Percentiles rank a stretch among this genome's conserved stretches.
phyloP scores from a whole-genome alignment of 53 echinoderm and acorn worm genomes.

The Patiria pectinifera region DNA sequence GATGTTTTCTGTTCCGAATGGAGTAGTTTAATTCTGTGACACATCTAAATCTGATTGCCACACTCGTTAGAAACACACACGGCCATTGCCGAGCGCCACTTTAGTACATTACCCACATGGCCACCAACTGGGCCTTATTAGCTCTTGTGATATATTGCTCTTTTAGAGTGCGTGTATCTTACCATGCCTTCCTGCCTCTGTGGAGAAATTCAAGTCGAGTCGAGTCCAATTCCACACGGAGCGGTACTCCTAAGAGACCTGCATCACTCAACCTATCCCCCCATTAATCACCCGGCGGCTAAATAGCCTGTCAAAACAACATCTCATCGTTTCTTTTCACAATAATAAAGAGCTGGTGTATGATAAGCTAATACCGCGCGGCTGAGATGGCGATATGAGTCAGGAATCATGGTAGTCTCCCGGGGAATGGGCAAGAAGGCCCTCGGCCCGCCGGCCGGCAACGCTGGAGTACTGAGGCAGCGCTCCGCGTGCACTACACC shows the following conservation, averaged over 20 bases:
- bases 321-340: slow-evolving; percentile 40
- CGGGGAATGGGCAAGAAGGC: slow-evolving; percentile 41
- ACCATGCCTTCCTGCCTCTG: slow-evolving; percentile 4
- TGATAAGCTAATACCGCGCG: neutral
- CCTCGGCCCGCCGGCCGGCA: slow-evolving; percentile 44
- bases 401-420: slow-evolving; percentile 40
- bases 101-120: neutral
- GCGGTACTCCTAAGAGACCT: slow-evolving; percentile 23
- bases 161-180: slow-evolving; percentile 25
- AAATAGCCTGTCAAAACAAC: slow-evolving; percentile 61
- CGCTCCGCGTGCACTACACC: neutral
- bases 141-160: slow-evolving; percentile 53
- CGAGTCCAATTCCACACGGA: slow-evolving; percentile 4
- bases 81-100: neutral
- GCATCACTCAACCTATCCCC: slow-evolving; percentile 33
- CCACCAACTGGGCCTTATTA: slow-evolving; percentile 9
- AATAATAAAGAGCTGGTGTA: slow-evolving; percentile 20
- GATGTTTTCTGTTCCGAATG: neutral
- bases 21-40: neutral
- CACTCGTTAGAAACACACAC: slow-evolving; percentile 18
- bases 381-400: slow-evolving; percentile 45
- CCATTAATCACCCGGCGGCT: slow-evolving; percentile 54
- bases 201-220: slow-evolving; percentile 34
- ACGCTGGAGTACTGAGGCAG: slow-evolving; percentile 13
- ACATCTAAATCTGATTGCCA: slow-evolving; percentile 8